Evolutionary conservation across 2,113 vertebrate species (phyloP).

Genomic region (Toxostoma redivivum): DNA sequence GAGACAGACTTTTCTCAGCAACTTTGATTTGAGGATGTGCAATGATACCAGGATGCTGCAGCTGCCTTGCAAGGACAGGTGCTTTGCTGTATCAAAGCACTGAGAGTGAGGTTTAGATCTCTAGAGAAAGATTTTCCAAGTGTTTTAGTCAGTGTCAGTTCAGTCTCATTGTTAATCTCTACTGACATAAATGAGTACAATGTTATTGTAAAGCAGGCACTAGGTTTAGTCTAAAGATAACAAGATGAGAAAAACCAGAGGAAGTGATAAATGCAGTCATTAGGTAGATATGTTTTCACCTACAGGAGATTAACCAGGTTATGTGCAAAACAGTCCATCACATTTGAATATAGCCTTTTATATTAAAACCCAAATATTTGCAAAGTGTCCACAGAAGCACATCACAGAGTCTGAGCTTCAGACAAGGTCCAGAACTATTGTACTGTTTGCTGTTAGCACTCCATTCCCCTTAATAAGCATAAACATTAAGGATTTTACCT

Average conservation of each 20-base stretch:
- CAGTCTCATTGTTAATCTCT: not conserved
- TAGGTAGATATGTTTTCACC: not conserved
- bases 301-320: not conserved
- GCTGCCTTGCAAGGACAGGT: not conserved
- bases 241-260: not conserved
- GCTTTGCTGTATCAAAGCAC: not conserved
- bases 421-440: not conserved
- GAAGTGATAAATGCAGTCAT: not conserved
- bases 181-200: not conserved
- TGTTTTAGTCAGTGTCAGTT: not conserved
- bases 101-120: not conserved
- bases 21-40: not conserved
- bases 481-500: not conserved
- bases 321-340: not conserved
- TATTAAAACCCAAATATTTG: not conserved
- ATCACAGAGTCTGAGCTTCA: not conserved
- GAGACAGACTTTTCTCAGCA: not conserved
- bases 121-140: not conserved
- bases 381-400: not conserved
- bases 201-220: not conserved
- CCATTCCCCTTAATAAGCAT: not conserved
- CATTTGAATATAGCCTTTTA: not conserved
- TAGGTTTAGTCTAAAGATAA: not conserved
- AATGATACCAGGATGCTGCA: not conserved
- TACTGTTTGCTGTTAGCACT: not conserved